A percentile compares a stretch with the other conserved stretches of the same genome.
Evolutionary conservation across 2,888 invertebrate genomes (phyloP).

Genomic region (Micoletzkya japonica): DNA sequence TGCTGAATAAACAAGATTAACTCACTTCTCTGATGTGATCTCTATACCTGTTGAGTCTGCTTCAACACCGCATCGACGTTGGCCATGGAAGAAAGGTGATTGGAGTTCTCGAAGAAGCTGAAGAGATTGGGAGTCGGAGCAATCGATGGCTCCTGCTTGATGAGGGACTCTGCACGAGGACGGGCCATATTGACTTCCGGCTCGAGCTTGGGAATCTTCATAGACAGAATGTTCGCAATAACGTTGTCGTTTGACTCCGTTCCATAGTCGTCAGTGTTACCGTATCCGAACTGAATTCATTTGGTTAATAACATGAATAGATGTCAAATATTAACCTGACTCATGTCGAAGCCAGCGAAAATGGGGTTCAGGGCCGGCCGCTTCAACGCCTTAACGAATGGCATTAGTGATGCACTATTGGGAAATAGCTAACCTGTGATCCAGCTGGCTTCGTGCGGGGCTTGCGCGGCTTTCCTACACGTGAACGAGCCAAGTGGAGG

Average conservation of each 20-base stretch:
- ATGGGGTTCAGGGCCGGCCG: conserved; percentile 7
- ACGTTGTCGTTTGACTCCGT: conserved; percentile 28
- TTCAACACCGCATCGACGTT: conserved; percentile 19
- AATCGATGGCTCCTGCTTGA: conserved; percentile 18
- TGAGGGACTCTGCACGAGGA: background rate
- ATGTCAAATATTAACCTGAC: background rate
- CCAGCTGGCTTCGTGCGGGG: conserved; percentile 32
- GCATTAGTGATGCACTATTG: background rate
- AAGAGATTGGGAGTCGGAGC: background rate
- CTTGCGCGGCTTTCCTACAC: conserved; percentile 49
- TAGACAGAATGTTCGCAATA: conserved; percentile 23
- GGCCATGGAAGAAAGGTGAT: background rate
- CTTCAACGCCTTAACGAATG: background rate
- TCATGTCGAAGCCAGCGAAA: conserved; percentile 20
- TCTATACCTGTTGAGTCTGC: conserved; percentile 4
- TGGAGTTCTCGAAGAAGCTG: conserved; percentile 25
- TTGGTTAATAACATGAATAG: background rate
- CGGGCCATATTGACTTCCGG: background rate
- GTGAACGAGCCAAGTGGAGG: conserved; percentile 53
- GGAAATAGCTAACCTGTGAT: too few relatives aligned
- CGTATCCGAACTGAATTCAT: conserved; percentile 16
- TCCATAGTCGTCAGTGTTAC: background rate
- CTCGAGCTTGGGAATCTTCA: conserved; percentile 36
- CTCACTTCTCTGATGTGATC: too few relatives aligned
- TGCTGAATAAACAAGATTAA: background rate